Conservation (phyloP, 2,113 vertebrate genomes). For the Butorides virescens region DNA sequence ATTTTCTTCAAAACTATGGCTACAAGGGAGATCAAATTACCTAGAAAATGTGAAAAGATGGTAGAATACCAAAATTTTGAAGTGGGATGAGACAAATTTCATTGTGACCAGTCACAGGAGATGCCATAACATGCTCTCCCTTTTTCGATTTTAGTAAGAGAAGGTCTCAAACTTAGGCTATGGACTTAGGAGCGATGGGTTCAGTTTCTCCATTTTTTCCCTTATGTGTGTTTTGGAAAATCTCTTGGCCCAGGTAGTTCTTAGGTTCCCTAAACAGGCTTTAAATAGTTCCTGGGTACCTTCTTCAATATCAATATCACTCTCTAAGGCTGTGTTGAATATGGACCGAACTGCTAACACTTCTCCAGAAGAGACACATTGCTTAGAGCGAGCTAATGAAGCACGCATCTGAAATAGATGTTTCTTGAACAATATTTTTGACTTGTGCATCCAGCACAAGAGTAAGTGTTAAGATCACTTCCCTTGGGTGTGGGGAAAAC, state of each 20-base stretch:
- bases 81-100: background rate
- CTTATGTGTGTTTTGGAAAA: background rate
- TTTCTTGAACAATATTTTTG: background rate
- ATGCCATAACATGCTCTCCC: background rate
- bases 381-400: background rate
- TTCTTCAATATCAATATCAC: no score
- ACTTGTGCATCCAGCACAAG: background rate
- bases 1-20: background rate
- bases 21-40: background rate
- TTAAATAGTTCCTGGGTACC: background rate
- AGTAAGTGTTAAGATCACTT: background rate
- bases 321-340: background rate
- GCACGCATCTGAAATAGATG: rapidly evolving
- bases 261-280: background rate
- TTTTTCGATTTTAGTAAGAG: background rate
- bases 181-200: background rate
- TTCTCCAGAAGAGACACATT: background rate
- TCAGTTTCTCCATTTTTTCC: background rate
- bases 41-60: background rate
- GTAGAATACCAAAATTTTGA: background rate
- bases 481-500: background rate
- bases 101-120: background rate
- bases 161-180: background rate
- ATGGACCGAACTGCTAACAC: rapidly evolving
- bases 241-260: background rate